Conservation (phyloP, 2,797 vertebrate species). For the Siniperca obscura region DNA sequence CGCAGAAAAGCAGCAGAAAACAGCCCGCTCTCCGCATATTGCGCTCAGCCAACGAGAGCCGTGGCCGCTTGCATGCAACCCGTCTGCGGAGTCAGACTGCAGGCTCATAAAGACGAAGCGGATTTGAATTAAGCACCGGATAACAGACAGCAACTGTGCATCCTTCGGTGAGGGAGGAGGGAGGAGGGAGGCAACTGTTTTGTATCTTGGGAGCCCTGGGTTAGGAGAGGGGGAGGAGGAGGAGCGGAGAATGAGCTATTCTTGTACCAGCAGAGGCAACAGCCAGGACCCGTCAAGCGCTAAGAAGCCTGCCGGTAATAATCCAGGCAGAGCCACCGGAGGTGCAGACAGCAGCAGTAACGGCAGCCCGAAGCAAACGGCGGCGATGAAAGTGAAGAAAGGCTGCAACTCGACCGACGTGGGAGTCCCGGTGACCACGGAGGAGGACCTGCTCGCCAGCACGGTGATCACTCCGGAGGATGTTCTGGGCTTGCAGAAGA, state of each 20-base stretch:
- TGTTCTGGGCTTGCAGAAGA: conserved; percentile 94
- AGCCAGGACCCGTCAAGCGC: conserved; percentile 84
- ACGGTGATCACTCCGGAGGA: conserved; percentile 90
- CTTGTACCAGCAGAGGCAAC: conserved; percentile 87
- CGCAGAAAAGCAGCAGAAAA: conserved; percentile 6
- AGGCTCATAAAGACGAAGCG: conserved; percentile 59
- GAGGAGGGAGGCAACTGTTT: conserved; percentile 75
- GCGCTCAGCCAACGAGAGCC: conserved; percentile 26
- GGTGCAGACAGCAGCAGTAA: conserved; percentile 62
- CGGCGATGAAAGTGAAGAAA: conserved; percentile 94
- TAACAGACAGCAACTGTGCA: conserved; percentile 77
- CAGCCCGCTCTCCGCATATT: conserved; percentile 6
- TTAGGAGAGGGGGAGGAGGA: conserved; percentile 64
- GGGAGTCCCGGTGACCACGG: conserved; percentile 85
- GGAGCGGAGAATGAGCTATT: conserved; percentile 89
- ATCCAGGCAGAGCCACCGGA: conserved; percentile 77
- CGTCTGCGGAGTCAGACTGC: conserved; percentile 48
- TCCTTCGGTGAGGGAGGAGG: conserved; percentile 71
- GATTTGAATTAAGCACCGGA: conserved; percentile 81
- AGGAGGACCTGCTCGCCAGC: conserved; percentile 88
- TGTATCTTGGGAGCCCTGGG: conserved; percentile 78
- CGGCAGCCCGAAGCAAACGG: conserved; percentile 72
- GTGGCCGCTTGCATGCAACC: conserved; percentile 22
- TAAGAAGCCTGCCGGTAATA: conserved; percentile 79
- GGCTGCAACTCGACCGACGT: conserved; percentile 85